Conservation (phyloP, 2,888 invertebrate species). For the Celastrina argiolus region DNA sequence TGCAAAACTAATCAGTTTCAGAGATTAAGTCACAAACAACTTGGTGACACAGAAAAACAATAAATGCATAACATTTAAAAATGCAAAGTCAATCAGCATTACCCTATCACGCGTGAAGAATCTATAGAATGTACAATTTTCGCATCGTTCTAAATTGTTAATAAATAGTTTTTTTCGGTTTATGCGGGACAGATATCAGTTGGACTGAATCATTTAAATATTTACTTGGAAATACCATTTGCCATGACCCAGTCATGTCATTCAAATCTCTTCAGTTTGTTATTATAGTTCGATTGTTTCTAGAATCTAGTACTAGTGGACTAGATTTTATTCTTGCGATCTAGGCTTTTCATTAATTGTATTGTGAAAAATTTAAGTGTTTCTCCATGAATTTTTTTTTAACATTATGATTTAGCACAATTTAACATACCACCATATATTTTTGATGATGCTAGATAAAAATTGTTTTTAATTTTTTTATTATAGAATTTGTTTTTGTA, state of each 20-base stretch:
- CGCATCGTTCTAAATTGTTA: constrained; percentile 10
- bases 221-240: constrained; percentile 1
- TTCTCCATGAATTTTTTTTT: too few relatives aligned
- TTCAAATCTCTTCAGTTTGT: not conserved
- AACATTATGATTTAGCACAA: not conserved
- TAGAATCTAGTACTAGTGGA: not conserved
- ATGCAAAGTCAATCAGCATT: not conserved
- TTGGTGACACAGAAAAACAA: not conserved
- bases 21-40: not conserved
- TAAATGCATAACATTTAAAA: not conserved
- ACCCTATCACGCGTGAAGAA: not conserved
- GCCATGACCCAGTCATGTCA: constrained; percentile 15
- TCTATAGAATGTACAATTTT: constrained; percentile 9
- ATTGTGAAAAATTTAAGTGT: too few relatives aligned
- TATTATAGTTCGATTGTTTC: not conserved
- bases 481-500: not conserved
- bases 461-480: not conserved
- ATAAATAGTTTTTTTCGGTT: constrained; percentile 13
- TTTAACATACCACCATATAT: not conserved
- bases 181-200: constrained; percentile 17
- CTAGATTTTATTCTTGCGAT: too few relatives aligned
- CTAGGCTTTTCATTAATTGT: not conserved
- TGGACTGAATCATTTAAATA: constrained; percentile 17
- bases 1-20: too few relatives aligned
- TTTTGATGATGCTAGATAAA: not conserved